Base-by-base conservation (phyloP, 1,140 invertebrate species). In the Drosophila punjabiensis region DNA sequence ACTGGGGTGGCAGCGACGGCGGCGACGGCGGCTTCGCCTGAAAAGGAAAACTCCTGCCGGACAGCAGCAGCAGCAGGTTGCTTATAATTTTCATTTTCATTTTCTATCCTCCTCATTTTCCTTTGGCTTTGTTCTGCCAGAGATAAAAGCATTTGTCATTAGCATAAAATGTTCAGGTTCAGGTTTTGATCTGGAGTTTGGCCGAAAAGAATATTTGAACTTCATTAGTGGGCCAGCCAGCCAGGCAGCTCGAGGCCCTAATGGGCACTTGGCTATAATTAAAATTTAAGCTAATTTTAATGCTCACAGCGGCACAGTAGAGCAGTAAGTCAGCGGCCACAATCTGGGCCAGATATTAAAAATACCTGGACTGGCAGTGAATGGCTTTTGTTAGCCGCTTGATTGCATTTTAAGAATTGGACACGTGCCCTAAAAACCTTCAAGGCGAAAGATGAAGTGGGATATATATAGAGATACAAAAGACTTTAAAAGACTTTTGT, bases 71-170 rank as follows among this genome's bases (percentile, higher is more conserved):
- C 79, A 87, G 80, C 83, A 87, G 84, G 76, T 88, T 80, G 63
- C 73, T 77, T 84, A 81, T 81, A 76, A 81, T 89, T 81, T 81
- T 84, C 76, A 81, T 89, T 81, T 81, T 84, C 76, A 14, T 53
- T 62, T 76, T 48, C 53, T 63, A 66, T 74, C 52, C 35, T 35
- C 41, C 61, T 63, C 55, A 28, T 56, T 56, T 56, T 58, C 60
- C 62, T 65, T 70, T 37, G 55, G 37, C 60, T 77, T 70, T 79
- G 64, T 76, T 79, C 67, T 76, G 65, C 30, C 68, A 33, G 68
- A 89, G 85, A 89, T 89, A 89, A 89, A 89, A 89, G 85, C 85
- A 90, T 90, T 89, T 89, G 86, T 90, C 85, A 89, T 89, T 89
- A 89, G 85, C 85, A 90, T 89, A 85, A 90, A 89, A 90, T 82